Conservation (phyloP, 2,888 invertebrate genomes). For the Campoletis raptor region DNA sequence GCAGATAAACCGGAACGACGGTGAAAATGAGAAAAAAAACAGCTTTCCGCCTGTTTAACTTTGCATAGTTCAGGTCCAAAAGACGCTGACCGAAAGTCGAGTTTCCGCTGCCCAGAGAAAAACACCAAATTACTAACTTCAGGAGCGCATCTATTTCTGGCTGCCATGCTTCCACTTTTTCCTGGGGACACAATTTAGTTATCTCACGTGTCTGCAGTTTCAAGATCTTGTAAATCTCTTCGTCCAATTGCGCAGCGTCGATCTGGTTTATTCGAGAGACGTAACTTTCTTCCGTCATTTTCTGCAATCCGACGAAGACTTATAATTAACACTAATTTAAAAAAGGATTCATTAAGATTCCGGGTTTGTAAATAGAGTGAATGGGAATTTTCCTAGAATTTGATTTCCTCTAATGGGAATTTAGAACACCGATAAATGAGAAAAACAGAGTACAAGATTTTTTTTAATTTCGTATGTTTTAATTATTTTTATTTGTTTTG, state of each 20-base stretch:
- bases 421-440: too few species aligned
- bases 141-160: conserved; percentile 91
- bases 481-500: too few species aligned
- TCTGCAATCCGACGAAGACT: neutral
- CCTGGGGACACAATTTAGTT: conserved; percentile 87
- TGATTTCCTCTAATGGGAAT: too few species aligned
- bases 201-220: conserved; percentile 88
- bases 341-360: neutral
- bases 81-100: conserved; percentile 94
- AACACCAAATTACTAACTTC: conserved; percentile 89
- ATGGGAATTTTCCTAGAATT: too few species aligned
- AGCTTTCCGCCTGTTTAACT: conserved; percentile 87
- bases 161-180: conserved; percentile 84
- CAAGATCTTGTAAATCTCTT: conserved; percentile 91
- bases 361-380: neutral
- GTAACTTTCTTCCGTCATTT: conserved; percentile 76
- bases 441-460: too few species aligned
- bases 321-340: neutral
- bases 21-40: conserved; percentile 88
- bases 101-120: conserved; percentile 89
- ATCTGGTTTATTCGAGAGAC: conserved; percentile 86
- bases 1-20: conserved; percentile 88
- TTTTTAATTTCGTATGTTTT: too few species aligned
- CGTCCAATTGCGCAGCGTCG: conserved; percentile 93
- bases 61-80: conserved; percentile 90